A percentile compares a stretch with the other conserved stretches of the same genome.
phyloP scores from a whole-genome alignment of 2,113 vertebrate species.

The Eonycteris spelaea region DNA sequence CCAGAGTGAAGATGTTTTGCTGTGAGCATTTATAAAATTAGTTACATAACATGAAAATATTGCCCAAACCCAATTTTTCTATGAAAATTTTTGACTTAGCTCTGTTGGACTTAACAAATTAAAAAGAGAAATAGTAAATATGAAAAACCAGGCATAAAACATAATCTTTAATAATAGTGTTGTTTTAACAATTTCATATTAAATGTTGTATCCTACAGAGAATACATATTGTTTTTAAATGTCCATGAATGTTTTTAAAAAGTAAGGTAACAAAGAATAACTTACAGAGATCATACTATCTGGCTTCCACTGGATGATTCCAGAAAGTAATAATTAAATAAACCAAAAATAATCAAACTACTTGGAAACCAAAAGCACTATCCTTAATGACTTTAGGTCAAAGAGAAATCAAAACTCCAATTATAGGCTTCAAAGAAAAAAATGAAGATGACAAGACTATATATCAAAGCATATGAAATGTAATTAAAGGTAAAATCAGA shows the following conservation, averaged over 20 bases:
- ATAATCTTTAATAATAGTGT: background rate
- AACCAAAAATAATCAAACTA: slow-evolving; percentile 42
- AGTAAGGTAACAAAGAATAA: background rate
- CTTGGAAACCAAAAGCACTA: slow-evolving; percentile 33
- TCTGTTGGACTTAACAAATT: background rate
- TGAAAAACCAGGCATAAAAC: background rate
- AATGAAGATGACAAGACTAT: slow-evolving; percentile 15
- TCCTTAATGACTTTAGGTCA: background rate
- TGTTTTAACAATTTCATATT: background rate
- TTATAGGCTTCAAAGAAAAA: background rate
- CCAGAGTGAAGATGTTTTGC: background rate
- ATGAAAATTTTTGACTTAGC: background rate
- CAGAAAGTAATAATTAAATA: slow-evolving; percentile 27
- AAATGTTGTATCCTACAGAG: background rate
- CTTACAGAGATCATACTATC: background rate
- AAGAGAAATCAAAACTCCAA: slow-evolving; percentile 32
- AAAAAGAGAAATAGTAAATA: background rate
- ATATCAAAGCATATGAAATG: background rate
- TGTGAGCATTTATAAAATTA: background rate
- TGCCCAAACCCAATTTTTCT: background rate
- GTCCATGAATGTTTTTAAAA: background rate
- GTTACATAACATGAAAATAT: background rate
- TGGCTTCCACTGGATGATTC: background rate
- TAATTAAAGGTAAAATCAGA: background rate
- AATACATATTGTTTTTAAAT: background rate